These are phyloP conservation scores for Parapristionchus giblindavisi DNA, from an alignment of 2,888 invertebrate genomes.

Conservation along the genomic window DNA sequence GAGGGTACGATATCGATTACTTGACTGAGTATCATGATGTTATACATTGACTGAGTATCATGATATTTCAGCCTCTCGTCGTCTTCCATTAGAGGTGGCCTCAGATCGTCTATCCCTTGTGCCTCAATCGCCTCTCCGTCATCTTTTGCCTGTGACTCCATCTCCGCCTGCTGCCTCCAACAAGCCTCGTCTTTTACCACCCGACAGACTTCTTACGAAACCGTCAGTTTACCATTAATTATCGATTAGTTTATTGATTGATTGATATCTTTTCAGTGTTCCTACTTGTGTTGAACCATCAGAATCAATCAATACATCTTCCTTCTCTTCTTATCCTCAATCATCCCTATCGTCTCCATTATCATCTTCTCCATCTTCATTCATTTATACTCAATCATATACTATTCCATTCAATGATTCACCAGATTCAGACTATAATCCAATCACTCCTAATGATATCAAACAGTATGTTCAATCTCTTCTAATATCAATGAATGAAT, in stretches of 20 bases:
- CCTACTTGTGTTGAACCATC: neutral
- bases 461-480: too few species aligned
- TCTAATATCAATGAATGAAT: too few species aligned
- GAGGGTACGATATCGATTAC: slow-evolving; percentile 4
- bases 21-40: too few species aligned
- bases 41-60: neutral
- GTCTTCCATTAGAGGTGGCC: slow-evolving; percentile 35
- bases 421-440: slow-evolving; percentile 21
- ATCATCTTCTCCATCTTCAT: slow-evolving; percentile 7
- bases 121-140: slow-evolving; percentile 3
- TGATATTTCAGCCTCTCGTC: slow-evolving; percentile 15
- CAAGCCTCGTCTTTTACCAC: slow-evolving; percentile 19
- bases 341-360: neutral
- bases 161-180: neutral
- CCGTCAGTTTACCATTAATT: slow-evolving; percentile 12
- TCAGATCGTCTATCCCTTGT: slow-evolving; percentile 32
- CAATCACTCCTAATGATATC: too few species aligned
- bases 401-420: slow-evolving; percentile 17
- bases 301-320: neutral
- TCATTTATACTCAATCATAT: slow-evolving; percentile 2
- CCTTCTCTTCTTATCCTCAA: neutral
- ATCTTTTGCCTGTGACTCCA: slow-evolving; percentile 20
- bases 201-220: slow-evolving; percentile 32
- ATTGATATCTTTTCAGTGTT: too few species aligned
- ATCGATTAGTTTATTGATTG: neutral